Evolutionary conservation across 2,797 vertebrate species (phyloP).

Genomic region (Chaunax sp.): DNA sequence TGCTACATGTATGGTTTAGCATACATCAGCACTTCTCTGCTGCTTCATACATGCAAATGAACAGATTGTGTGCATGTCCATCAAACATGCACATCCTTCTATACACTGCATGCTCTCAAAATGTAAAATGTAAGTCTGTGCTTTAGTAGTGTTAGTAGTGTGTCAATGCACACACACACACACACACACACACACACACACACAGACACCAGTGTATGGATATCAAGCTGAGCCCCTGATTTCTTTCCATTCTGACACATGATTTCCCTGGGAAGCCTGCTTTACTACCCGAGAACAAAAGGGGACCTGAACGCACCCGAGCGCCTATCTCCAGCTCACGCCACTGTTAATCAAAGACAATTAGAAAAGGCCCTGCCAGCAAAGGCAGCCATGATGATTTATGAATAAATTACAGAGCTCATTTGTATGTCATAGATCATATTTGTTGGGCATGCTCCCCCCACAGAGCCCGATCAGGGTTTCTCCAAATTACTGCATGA

Average conservation of each 20-base stretch:
- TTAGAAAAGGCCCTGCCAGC: slow-evolving; percentile 81
- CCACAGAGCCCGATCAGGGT: slow-evolving; percentile 56
- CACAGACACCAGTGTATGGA: slow-evolving; percentile 35
- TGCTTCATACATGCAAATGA: slow-evolving; percentile 38
- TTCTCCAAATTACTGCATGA: slow-evolving; percentile 50
- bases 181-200: slow-evolving; percentile 22
- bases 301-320: slow-evolving; percentile 64
- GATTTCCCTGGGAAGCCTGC: slow-evolving; percentile 77
- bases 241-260: slow-evolving; percentile 62
- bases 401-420: slow-evolving; percentile 86
- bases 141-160: slow-evolving; percentile 8
- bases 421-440: slow-evolving; percentile 85
- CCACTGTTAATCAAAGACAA: slow-evolving; percentile 87
- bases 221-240: slow-evolving; percentile 54
- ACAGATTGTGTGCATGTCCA: slow-evolving; percentile 22
- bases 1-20: slow-evolving; percentile 9
- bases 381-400: slow-evolving; percentile 80
- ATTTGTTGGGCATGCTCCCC: slow-evolving; percentile 78
- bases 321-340: slow-evolving; percentile 73
- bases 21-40: slow-evolving; percentile 8
- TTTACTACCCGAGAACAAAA: slow-evolving; percentile 79
- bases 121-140: slow-evolving; percentile 34
- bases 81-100: slow-evolving; percentile 25
- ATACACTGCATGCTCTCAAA: slow-evolving; percentile 18
- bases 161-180: slow-evolving; percentile 5